Evolutionary conservation across 2,888 invertebrate species (phyloP).

Genomic region (Andricus quercusramuli): DNA sequence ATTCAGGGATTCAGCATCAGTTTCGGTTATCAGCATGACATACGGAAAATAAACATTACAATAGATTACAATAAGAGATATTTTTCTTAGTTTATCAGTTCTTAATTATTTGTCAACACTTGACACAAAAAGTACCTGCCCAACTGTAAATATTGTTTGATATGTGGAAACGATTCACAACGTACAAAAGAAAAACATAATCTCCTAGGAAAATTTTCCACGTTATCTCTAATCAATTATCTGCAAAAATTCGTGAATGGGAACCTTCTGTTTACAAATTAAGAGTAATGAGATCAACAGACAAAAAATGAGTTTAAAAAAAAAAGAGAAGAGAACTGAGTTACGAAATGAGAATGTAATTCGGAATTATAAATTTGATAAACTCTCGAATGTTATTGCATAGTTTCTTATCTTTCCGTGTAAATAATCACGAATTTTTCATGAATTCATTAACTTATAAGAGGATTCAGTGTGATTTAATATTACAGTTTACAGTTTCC

Average conservation of each 20-base stretch:
- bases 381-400: background rate
- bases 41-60: background rate
- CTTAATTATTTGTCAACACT: background rate
- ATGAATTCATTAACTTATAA: background rate
- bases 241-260: background rate
- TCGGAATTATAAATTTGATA: background rate
- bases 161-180: background rate
- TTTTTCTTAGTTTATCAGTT: background rate
- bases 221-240: background rate
- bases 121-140: background rate
- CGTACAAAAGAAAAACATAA: background rate
- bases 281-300: background rate
- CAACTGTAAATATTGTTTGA: background rate
- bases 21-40: background rate
- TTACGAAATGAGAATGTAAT: background rate
- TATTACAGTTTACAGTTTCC: background rate
- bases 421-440: background rate
- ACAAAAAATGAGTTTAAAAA: background rate
- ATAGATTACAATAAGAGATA: background rate
- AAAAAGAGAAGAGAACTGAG: background rate
- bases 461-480: background rate
- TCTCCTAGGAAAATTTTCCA: background rate
- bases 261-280: conserved; percentile 6
- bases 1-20: background rate
- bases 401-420: background rate